Evolutionary conservation across 2,888 invertebrate genomes (phyloP).

Genomic region (Rapana venosa): DNA sequence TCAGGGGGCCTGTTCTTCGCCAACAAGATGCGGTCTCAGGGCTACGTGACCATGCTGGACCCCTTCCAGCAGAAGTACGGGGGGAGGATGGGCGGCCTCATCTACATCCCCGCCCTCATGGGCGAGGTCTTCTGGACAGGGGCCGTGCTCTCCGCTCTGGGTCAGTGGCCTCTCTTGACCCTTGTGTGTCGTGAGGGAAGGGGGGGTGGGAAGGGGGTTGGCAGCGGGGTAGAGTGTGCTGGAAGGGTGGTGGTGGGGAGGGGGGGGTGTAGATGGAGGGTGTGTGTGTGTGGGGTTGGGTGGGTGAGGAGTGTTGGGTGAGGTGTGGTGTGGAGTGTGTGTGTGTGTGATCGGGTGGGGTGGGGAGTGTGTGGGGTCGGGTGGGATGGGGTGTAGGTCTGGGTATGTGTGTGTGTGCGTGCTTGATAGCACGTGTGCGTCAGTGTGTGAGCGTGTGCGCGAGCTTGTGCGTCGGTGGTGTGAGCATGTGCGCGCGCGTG

Average conservation of each 20-base stretch:
- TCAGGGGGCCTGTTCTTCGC: slow-evolving; percentile 98
- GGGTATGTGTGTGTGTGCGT: background rate
- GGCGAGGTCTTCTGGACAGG: slow-evolving; percentile 99
- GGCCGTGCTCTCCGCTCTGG: slow-evolving; percentile 96
- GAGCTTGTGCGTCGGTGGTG: background rate
- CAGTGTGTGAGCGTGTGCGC: background rate
- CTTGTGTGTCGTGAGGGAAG: background rate
- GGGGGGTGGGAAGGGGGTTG: background rate
- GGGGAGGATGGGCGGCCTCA: slow-evolving; percentile 96
- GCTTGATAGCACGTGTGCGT: background rate
- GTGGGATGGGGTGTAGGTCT: background rate
- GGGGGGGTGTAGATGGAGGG: background rate
- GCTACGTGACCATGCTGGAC: slow-evolving; percentile 99
- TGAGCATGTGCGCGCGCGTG: background rate
- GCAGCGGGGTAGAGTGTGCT: background rate
- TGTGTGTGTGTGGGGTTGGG: no score
- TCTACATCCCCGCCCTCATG: slow-evolving; percentile 96
- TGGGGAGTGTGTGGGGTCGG: background rate
- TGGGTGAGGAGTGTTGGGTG: no score
- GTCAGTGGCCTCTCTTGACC: slow-evolving; percentile 79
- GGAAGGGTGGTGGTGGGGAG: background rate
- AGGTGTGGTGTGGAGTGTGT: background rate
- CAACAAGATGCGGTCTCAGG: slow-evolving; percentile 97
- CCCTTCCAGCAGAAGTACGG: slow-evolving; percentile 96
- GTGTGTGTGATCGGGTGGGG: background rate